Conservation (phyloP, 2,113 vertebrate genomes). For the Rhinopithecus roxellana region DNA sequence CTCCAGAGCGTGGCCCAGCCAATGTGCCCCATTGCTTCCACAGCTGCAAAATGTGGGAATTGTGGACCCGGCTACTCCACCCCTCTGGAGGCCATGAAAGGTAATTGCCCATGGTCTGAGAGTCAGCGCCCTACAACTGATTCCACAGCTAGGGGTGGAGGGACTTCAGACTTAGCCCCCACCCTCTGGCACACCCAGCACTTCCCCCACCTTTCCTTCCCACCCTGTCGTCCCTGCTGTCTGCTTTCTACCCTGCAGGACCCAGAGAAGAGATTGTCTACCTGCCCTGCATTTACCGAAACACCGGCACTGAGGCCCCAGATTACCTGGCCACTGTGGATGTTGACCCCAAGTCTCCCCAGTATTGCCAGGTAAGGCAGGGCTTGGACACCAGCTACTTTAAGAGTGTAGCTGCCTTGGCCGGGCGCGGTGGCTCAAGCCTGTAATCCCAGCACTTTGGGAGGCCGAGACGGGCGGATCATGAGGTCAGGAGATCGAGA, state of each 20-base stretch:
- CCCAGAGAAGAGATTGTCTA: slow-evolving; percentile 93
- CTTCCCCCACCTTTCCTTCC: background rate
- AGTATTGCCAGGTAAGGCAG: slow-evolving; percentile 90
- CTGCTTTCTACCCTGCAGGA: slow-evolving; percentile 79
- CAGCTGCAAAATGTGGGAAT: slow-evolving; percentile 84
- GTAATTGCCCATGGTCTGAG: slow-evolving; percentile 69
- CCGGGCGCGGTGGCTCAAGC: no score
- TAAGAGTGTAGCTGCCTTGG: background rate
- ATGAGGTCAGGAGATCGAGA: no score
- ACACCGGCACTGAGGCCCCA: slow-evolving; percentile 85
- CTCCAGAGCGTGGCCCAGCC: no score
- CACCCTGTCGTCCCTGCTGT: background rate
- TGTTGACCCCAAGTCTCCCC: slow-evolving; percentile 88
- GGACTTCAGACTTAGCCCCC: rapidly evolving
- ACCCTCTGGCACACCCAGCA: background rate
- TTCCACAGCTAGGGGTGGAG: rapidly evolving
- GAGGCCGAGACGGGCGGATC: no score
- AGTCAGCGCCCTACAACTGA: background rate
- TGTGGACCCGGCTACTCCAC: slow-evolving; percentile 93
- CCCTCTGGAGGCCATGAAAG: slow-evolving; percentile 95
- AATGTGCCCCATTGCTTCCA: background rate
- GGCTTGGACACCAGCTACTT: background rate
- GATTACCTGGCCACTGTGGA: slow-evolving; percentile 97
- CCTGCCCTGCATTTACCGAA: slow-evolving; percentile 94
- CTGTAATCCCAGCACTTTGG: no score